Evolutionary conservation across 1,140 invertebrate species (phyloP), one percentile per base, ranked within the genome.

Genomic region (Lucilia cuprina): DNA sequence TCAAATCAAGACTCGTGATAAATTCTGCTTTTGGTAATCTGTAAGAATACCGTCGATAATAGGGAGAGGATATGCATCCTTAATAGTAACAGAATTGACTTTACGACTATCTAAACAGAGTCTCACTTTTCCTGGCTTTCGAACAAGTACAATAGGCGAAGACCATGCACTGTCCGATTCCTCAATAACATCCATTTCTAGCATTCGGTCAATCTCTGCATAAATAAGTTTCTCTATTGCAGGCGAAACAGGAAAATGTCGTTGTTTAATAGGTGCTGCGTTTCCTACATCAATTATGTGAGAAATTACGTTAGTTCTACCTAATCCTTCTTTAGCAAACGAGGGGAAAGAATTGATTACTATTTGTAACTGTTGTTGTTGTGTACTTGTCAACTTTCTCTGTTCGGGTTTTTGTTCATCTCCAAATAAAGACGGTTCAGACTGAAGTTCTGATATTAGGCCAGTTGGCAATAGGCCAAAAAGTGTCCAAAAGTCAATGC

Each of bases 161-260:
- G 85, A 86, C 86, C 83, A 86, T 13, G 84, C 49, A 47, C 85
- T 86, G 5, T 21, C 82, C 2, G 84, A 83, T 30, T 85, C 83
- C 83, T 86, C 84, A 9, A 85, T 86, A 0, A 86, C 86, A 13
- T 83, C 84, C 30, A 83, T 55, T 21, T 83, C 34, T 12, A 84
- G 9, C 84, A 86, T 86, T 10, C 83, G 74, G 50, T 85, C 83
- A 30, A 85, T 65, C 47, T 86, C 82, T 1, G 8, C 17, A 55
- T 85, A 17, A 74, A 35, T 75, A 82, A 82, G 34, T 83, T 77
- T 74, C 85, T 78, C 1, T 50, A 84, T 50, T 10, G 35, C 65
- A 50, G 55, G 35, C 47, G 41, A 25, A 34, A 74, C 19, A 35
- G 85, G 84, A 49, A 84, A 84, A 77, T 84, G 84, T 30, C 83